A percentile compares a stretch with the other conserved stretches of the same genome.
These are phyloP conservation scores for Sylvicola cinctus DNA, from an alignment of 2,888 invertebrate genomes.

Conservation along the genomic window DNA sequence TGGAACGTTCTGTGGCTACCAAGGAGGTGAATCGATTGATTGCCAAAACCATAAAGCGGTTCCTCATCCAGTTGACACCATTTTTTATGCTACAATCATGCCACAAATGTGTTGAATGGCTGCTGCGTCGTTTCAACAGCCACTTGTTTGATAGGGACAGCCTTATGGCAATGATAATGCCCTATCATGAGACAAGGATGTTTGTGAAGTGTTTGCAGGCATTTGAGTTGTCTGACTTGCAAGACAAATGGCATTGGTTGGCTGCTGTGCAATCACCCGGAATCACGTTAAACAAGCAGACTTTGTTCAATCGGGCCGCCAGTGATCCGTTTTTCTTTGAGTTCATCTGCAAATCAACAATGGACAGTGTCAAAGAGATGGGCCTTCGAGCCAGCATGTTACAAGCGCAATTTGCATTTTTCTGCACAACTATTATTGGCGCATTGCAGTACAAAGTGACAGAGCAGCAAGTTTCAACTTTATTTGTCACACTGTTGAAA, in stretches of 20 bases:
- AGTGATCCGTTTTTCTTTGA: slow-evolving; percentile 38
- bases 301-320: slow-evolving; percentile 50
- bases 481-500: slow-evolving; percentile 48
- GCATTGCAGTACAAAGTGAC: slow-evolving; percentile 36
- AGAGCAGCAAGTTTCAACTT: slow-evolving; percentile 42
- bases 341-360: slow-evolving; percentile 36
- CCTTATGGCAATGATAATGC: slow-evolving; percentile 60
- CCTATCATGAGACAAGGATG: slow-evolving; percentile 82
- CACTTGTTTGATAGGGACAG: slow-evolving; percentile 73
- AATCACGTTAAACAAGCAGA: slow-evolving; percentile 46
- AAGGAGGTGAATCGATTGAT: slow-evolving; percentile 54
- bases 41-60: slow-evolving; percentile 52
- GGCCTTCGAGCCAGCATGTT: slow-evolving; percentile 35
- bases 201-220: slow-evolving; percentile 69
- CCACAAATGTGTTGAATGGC: slow-evolving; percentile 89
- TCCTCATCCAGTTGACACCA: slow-evolving; percentile 65
- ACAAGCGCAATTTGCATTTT: slow-evolving; percentile 59
- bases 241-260: slow-evolving; percentile 61
- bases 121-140: slow-evolving; percentile 72
- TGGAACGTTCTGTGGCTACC: slow-evolving; percentile 63
- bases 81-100: slow-evolving; percentile 65
- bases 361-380: slow-evolving; percentile 35
- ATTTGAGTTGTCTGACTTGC: slow-evolving; percentile 35
- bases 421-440: slow-evolving; percentile 52
- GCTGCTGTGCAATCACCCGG: slow-evolving; percentile 51